Conservation (phyloP, 2,113 vertebrate species). For the Trochalopteron elliotii region DNA sequence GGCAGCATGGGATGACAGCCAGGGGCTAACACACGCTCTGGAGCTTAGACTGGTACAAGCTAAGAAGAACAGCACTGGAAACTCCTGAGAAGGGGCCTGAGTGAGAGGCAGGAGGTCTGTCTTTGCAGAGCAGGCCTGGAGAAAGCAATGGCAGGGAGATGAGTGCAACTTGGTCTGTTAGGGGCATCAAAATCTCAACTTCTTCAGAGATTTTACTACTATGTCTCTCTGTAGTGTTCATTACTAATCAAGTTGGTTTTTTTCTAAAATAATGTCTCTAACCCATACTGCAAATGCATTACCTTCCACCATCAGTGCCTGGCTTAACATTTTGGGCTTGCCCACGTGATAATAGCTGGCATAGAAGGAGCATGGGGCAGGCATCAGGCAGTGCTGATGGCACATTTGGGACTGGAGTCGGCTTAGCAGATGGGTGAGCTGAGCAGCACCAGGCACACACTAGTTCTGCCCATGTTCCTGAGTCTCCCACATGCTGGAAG, state of each 20-base stretch:
- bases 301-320: not conserved
- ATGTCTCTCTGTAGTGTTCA: not conserved
- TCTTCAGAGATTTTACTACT: not conserved
- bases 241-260: not conserved
- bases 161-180: not conserved
- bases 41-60: not conserved
- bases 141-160: not conserved
- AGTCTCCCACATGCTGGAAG: not conserved
- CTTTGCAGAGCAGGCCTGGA: not conserved
- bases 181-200: not conserved
- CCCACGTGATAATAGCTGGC: rapidly evolving
- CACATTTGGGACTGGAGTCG: rapidly evolving
- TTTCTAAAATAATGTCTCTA: not conserved
- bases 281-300: not conserved
- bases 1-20: not conserved
- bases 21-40: not conserved
- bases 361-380: rapidly evolving
- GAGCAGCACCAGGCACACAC: not conserved
- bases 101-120: not conserved
- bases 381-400: rapidly evolving
- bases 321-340: not conserved
- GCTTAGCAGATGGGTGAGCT: rapidly evolving
- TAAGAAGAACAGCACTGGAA: not conserved
- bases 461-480: rapidly evolving
- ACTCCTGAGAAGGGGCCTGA: not conserved